A percentile compares a stretch with the other conserved stretches of the same genome.
phyloP scores from a whole-genome alignment of 2,888 invertebrate genomes.

The Pilophorus perplexus region DNA sequence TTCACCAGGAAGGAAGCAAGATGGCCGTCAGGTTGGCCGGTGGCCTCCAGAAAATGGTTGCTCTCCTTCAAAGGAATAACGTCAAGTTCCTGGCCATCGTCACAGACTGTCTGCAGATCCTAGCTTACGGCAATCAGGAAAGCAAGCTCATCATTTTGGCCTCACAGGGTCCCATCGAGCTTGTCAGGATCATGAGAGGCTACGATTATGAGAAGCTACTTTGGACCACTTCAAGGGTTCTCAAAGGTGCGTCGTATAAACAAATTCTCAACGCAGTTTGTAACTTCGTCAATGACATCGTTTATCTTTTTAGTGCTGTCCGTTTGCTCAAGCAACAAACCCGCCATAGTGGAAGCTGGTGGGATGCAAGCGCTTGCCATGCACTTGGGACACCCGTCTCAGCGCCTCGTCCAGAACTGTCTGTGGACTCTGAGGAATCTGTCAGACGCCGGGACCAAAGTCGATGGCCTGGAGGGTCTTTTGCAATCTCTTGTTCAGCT shows the following conservation, averaged over 20 bases:
- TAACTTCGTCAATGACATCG: no score
- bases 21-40: constrained; percentile 96
- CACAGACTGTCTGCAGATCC: constrained; percentile 95
- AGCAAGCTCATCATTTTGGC: constrained; percentile 95
- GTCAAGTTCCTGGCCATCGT: constrained; percentile 98
- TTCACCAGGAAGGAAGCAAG: constrained; percentile 98
- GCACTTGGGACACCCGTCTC: constrained; percentile 91
- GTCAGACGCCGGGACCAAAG: constrained; percentile 97
- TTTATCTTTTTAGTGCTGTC: constrained; percentile 70
- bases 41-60: constrained; percentile 97
- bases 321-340: constrained; percentile 97
- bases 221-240: constrained; percentile 97
- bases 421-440: constrained; percentile 97
- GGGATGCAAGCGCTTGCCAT: constrained; percentile 97
- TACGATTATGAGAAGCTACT: constrained; percentile 97
- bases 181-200: constrained; percentile 95
- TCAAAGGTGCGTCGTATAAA: constrained; percentile 67
- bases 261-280: background rate
- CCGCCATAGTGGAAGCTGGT: constrained; percentile 96
- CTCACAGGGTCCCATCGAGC: constrained; percentile 91
- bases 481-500: constrained; percentile 88
- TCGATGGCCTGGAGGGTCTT: constrained; percentile 84
- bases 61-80: constrained; percentile 91
- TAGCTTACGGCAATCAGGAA: constrained; percentile 97
- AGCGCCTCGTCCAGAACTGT: constrained; percentile 93